Evolutionary conservation across 2,888 invertebrate species (phyloP).

Genomic region (Teinopalpus imperialis): DNA sequence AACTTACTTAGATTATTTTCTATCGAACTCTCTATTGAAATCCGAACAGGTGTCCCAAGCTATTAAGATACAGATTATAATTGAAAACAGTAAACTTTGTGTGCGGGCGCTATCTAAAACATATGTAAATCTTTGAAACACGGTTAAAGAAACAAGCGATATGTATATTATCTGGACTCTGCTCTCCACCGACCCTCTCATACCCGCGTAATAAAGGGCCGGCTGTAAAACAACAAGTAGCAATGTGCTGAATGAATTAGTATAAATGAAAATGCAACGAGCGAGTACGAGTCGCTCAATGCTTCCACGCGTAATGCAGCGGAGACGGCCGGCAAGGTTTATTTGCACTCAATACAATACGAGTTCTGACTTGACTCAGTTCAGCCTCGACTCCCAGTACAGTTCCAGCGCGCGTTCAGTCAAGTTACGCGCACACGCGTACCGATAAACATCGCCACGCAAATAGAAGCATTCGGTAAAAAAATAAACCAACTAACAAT

Average conservation of each 20-base stretch:
- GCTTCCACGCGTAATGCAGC: constrained; percentile 23
- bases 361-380: constrained; percentile 33
- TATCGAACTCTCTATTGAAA: too few relatives aligned
- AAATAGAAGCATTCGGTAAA: constrained; percentile 41
- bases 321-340: constrained; percentile 19
- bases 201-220: constrained; percentile 37
- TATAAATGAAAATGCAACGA: constrained; percentile 40
- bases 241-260: constrained; percentile 45
- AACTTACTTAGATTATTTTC: too few relatives aligned
- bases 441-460: constrained; percentile 12
- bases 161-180: constrained; percentile 9
- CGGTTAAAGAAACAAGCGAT: constrained; percentile 13
- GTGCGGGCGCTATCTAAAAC: neutral
- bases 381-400: constrained; percentile 30
- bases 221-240: constrained; percentile 44
- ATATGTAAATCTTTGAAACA: constrained; percentile 2
- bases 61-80: too few relatives aligned
- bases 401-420: constrained; percentile 33
- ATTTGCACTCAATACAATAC: constrained; percentile 26
- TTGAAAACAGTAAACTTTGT: too few relatives aligned
- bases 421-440: constrained; percentile 29
- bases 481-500: too few relatives aligned
- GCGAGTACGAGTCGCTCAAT: constrained; percentile 27
- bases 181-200: constrained; percentile 20
- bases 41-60: too few relatives aligned